A percentile compares a stretch with the other conserved stretches of the same genome.
phyloP scores from a whole-genome alignment of 2,113 vertebrate genomes.

The Pardalotus punctatus region DNA sequence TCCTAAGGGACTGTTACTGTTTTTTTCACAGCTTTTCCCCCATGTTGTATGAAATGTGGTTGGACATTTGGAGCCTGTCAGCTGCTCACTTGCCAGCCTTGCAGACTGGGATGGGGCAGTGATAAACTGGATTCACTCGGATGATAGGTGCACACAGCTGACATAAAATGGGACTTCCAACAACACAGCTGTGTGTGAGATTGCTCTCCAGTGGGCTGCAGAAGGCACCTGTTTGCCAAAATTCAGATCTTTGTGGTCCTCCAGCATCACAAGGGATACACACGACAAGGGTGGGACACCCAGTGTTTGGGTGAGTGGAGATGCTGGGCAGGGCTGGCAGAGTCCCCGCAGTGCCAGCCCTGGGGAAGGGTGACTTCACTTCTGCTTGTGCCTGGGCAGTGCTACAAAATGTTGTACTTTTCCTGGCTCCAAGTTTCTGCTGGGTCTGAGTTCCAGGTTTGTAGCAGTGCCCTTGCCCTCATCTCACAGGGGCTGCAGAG shows the following conservation, averaged over 20 bases:
- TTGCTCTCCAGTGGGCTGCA: neutral
- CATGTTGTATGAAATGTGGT: neutral
- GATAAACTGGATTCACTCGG: neutral
- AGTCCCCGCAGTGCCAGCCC: fast-evolving
- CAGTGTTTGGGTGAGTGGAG: neutral
- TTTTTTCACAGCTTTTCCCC: neutral
- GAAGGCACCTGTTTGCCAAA: neutral
- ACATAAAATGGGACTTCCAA: neutral
- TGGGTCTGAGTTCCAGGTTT: neutral
- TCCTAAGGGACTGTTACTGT: neutral
- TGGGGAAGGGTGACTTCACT: neutral
- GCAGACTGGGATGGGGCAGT: neutral
- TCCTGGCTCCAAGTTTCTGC: neutral
- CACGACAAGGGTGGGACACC: neutral
- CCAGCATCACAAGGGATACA: neutral
- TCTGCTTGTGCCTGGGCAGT: neutral
- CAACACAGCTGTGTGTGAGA: neutral
- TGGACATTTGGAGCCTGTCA: neutral
- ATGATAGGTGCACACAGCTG: neutral
- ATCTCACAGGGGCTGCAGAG: neutral
- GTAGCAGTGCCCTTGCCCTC: neutral
- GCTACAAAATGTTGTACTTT: neutral
- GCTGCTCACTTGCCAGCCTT: neutral
- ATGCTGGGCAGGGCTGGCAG: neutral
- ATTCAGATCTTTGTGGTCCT: neutral